Evolutionary conservation across 2,113 vertebrate species (phyloP), one percentile per base, ranked within the genome.

Genomic region (Tonatia bakeri): DNA sequence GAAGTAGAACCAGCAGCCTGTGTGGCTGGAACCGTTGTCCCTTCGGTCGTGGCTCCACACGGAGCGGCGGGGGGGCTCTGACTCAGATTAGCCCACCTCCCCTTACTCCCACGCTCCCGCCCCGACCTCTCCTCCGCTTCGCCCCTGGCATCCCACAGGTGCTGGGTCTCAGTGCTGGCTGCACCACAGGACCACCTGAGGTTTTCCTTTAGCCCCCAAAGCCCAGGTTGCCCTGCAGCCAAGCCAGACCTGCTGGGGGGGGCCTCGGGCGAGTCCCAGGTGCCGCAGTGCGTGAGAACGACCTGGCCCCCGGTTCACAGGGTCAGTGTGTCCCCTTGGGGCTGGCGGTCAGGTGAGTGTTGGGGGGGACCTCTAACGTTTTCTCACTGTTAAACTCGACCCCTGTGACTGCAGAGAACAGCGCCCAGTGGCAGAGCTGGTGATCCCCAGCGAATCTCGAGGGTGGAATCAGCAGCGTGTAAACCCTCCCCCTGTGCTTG

Each of bases 71-170:
- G 24, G 56, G 22, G 24, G 24, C 24, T 28, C 26, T 4, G 24
- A 26, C 1, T 11, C 56, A 4, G 56, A 59, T 59, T 0, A 26
- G 24, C 56, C 75, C 12, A 22, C 12, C 1, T 3, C 16, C 12
- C 10, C 0, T 33, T 61, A 40, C n/a, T 3, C 19, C 2, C 2
- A 7, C 15, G 45, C 4, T 4, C 28, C 1, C 26, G 5, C 73
- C 12, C 0, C 2, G 7, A 61, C 15, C 0, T 2, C 31, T 7
- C 33, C 15, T 95, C 26, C 33, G 0, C 31, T 36, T 67, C 36
- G 14, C 9, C 47, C 31, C 70, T 70, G n/a, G 9, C 33, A 38
- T 61, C 72, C 5, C 24, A 26, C 20, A 15, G 0, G 31, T 22
- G 1, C 1, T 8, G 86, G 2, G 79, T 80, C 56, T 90, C 50